A percentile compares a stretch with the other conserved stretches of the same genome.
Evolutionary conservation across 2,113 vertebrate genomes (phyloP).

Genomic region (Spizaetus ornatus): DNA sequence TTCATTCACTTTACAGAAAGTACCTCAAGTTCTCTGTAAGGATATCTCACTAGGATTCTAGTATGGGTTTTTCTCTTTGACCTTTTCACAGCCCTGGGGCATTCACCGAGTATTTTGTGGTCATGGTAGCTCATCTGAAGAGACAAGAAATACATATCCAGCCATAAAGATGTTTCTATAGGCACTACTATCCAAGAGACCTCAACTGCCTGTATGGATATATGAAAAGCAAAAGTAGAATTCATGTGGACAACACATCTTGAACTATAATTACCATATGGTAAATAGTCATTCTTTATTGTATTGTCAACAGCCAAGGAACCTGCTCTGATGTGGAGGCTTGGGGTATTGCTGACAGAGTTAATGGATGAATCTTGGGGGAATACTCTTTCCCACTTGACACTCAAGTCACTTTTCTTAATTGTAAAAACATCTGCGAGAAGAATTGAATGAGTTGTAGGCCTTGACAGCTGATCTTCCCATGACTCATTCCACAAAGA

Average conservation of each 20-base stretch:
- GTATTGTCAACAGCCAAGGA: conserved; percentile 42
- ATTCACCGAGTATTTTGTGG: not conserved
- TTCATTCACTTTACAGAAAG: not conserved
- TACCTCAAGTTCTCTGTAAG: not conserved
- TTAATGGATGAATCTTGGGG: conserved; percentile 40
- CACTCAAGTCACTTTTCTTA: conserved; percentile 41
- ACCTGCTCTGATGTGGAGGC: conserved; percentile 42
- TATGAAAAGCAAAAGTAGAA: not conserved
- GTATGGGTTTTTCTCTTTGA: not conserved
- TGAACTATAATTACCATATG: conserved; percentile 45
- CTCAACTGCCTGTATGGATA: not conserved
- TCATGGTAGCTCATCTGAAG: not conserved
- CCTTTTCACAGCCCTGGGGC: not conserved
- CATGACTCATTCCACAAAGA: conserved; percentile 32
- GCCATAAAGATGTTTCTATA: not conserved
- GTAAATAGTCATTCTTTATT: conserved; percentile 51
- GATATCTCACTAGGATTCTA: not conserved
- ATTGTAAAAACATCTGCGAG: conserved; percentile 57
- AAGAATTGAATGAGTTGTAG: conserved; percentile 49
- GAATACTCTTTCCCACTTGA: conserved; percentile 47
- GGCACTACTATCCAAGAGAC: not conserved
- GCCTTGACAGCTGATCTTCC: conserved; percentile 47
- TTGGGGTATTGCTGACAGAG: conserved; percentile 35
- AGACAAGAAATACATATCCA: not conserved
- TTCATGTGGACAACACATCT: conserved; percentile 51